Evolutionary conservation across 1,140 invertebrate genomes (phyloP), one percentile per base, ranked within the genome.

Genomic region (Nixonia krombeini): DNA sequence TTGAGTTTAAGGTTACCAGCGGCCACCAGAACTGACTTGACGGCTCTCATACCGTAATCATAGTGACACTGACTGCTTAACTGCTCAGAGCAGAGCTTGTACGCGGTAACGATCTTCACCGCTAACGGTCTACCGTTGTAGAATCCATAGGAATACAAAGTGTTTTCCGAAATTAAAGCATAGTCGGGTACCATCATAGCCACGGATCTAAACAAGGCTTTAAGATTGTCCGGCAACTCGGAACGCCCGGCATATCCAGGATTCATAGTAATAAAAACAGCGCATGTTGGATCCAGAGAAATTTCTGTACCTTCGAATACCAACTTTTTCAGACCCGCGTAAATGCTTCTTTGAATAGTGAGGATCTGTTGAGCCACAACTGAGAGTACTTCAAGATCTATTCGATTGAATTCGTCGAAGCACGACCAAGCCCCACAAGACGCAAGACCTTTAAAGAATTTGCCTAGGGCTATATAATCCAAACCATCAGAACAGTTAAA

Each of bases 141-240:
- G 76, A 97, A 99, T n/a, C 96, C 96, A 80, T 91, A 96, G 0
- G 96, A 96, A 73, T 97, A 97, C 0, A 98, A 79, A 37, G 94
- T 93, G 59, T 97, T 97, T 86, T 98, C 96, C 0, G 96, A 94
- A 74, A 98, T 98, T 8, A 98, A 80, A 6, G 94, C 94, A 82
- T 97, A 97, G 84, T 98, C 96, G 0, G 96, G 96, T 12, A 98
- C 95, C 96, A 98, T 98, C 96, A 99, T 99, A 17, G 96, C 96
- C 9, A 99, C 96, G 1, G 96, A 94, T 62, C 96, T 89, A 87
- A 99, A 98, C 3, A 98, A 81, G 0, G 95, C 94, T 86, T 97
- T 97, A n/a, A 97, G 85, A 87, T 98, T 98, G 81, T 98, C 95
- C 0, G 96, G 96, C 16, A 97, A 84, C 79, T 97, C 95, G 0